Evolutionary conservation across 2,797 vertebrate genomes (phyloP), one percentile per base, ranked within the genome.

Genomic region (Clarias fuscus): DNA sequence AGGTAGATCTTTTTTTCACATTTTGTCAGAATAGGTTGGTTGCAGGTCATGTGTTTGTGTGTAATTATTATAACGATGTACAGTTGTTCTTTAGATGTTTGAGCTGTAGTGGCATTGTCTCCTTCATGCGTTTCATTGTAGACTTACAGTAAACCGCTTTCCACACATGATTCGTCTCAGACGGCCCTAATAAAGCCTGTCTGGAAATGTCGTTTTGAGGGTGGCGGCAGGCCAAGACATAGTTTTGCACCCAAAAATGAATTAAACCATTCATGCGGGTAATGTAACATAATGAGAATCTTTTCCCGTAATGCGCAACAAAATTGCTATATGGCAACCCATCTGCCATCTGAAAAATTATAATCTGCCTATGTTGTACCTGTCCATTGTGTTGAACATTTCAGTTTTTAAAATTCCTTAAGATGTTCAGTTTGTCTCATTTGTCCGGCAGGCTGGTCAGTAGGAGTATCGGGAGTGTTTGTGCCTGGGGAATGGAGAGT

Each of bases 131-230:
- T 48, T 64, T 62, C 10, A 24, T 18, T 64, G 13, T 17, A 40
- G 77, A 24, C 61, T 40, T 65, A 27, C 7, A 67, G 62, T 4
- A 81, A 81, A 48, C 62, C 37, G 43, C 13, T 17, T 37, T 64
- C 11, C 17, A 58, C 17, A 64, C 3, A 64, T 33, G 14, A 27
- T 48, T 81, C 13, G 40, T 30, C 62, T 48, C 24, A 81, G 62
- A 48, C 15, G 15, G 40, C 7, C 79, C 79, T 53, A 67, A 81
- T 67, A 81, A 67, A 67, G 62, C 7, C 40, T 81, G 79, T 65
- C 79, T 81, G 40, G 40, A 81, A 81, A 81, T 64, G 78, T 15
- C 1, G 4, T 37, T 20, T 67, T 10, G 8, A 81, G 62, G 30
- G 24, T 67, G 62, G 62, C 5, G 3, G 62, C 40, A 30, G n/a